A percentile compares a stretch with the other conserved stretches of the same genome.
Evolutionary conservation across 2,888 invertebrate genomes (phyloP).

Genomic region (Brachypalpus laphriformis): DNA sequence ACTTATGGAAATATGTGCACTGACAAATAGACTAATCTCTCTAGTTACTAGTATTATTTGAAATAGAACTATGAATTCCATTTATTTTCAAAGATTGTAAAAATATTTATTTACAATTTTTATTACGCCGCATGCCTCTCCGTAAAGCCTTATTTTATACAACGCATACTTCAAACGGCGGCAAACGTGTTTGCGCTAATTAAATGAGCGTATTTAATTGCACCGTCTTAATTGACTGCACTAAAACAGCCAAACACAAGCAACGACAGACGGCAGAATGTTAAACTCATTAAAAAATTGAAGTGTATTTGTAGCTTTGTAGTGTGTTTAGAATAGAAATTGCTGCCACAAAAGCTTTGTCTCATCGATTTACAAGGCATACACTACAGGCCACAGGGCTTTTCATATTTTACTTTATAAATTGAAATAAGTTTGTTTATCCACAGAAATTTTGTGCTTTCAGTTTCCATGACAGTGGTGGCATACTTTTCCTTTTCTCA

Average conservation of each 20-base stretch:
- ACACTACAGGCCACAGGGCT: background rate
- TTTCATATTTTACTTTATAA: too few species aligned
- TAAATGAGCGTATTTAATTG: background rate
- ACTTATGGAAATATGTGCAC: background rate
- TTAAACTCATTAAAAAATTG: too few species aligned
- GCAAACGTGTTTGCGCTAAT: background rate
- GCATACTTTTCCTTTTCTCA: background rate
- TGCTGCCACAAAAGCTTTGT: slow-evolving; percentile 8
- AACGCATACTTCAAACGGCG: background rate
- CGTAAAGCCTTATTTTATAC: background rate
- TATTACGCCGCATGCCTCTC: background rate
- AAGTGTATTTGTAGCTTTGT: too few species aligned
- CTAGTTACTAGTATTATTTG: too few species aligned
- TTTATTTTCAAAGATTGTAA: background rate
- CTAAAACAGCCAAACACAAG: background rate
- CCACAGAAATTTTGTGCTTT: background rate
- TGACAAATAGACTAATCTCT: too few species aligned
- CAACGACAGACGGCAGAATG: background rate
- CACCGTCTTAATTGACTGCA: background rate
- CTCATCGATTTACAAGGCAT: slow-evolving; percentile 26
- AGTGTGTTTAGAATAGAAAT: slow-evolving; percentile 1
- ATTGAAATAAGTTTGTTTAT: background rate
- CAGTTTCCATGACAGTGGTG: slow-evolving; percentile 1
- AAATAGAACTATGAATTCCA: too few species aligned
- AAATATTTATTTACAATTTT: background rate